Conservation (phyloP, 1,140 invertebrate species). For the Planococcus citri region DNA sequence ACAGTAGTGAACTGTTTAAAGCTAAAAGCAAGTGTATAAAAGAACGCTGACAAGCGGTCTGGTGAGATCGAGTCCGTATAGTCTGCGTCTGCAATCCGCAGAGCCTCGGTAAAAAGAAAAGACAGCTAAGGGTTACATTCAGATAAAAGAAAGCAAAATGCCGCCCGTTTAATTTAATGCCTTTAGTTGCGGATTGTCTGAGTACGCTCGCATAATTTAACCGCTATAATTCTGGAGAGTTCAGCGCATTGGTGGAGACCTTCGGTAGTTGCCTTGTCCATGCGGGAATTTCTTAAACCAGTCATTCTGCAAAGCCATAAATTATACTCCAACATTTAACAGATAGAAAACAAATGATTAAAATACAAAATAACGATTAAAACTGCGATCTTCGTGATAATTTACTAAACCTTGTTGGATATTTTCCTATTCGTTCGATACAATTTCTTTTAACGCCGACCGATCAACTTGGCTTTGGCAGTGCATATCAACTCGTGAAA, state of each 20-base stretch:
- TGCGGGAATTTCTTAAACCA: slow-evolving; percentile 18
- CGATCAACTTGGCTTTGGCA: not conserved
- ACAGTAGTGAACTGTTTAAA: slow-evolving; percentile 17
- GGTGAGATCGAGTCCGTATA: not conserved
- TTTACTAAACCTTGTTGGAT: slow-evolving; percentile 2
- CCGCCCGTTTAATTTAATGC: slow-evolving; percentile 20
- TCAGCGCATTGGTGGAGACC: slow-evolving; percentile 5
- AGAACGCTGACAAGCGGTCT: slow-evolving; percentile 15
- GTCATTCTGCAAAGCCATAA: slow-evolving; percentile 18
- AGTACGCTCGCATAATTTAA: slow-evolving; percentile 15
- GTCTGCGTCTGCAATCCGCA: slow-evolving; percentile 8
- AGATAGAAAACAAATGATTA: slow-evolving; percentile 20
- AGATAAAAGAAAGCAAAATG: slow-evolving; percentile 20
- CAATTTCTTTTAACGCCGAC: not conserved
- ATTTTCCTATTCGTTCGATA: not conserved
- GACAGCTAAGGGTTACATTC: slow-evolving; percentile 16
- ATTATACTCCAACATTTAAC: slow-evolving; percentile 19
- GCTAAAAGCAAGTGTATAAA: slow-evolving; percentile 11
- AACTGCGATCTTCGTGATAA: slow-evolving; percentile 15
- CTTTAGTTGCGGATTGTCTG: slow-evolving; percentile 19
- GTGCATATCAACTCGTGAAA: not conserved
- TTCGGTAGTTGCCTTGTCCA: slow-evolving; percentile 17
- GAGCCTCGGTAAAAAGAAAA: slow-evolving; percentile 3
- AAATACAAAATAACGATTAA: slow-evolving; percentile 21
- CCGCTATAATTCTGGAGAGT: slow-evolving; percentile 20